A percentile compares a stretch with the other conserved stretches of the same genome.
phyloP scores from a whole-genome alignment of 1,140 invertebrate genomes.

The Camponotus vicinus region DNA sequence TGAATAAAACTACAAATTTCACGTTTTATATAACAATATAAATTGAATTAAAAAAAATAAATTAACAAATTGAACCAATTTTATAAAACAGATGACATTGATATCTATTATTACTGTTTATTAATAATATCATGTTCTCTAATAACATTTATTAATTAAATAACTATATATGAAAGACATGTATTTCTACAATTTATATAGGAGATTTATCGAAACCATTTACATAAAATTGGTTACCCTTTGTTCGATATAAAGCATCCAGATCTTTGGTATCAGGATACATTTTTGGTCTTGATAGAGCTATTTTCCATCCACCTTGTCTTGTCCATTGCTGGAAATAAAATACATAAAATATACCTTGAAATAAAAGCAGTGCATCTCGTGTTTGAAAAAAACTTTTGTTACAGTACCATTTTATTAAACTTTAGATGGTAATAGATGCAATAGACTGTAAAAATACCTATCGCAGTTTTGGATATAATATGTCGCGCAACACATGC shows the following conservation, averaged over 20 bases:
- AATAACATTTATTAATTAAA: constrained; percentile 17
- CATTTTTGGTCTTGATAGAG: constrained; percentile 85
- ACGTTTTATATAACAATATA: too few species aligned
- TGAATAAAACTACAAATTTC: too few species aligned
- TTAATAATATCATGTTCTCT: constrained; percentile 16
- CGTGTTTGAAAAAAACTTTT: constrained; percentile 15
- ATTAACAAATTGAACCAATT: too few species aligned
- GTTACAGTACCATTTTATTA: constrained; percentile 89
- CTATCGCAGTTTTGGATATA: constrained; percentile 88
- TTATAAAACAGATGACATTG: neutral
- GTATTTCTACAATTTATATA: constrained; percentile 80
- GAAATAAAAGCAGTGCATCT: neutral
- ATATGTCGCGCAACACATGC: constrained; percentile 88
- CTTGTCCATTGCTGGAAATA: constrained; percentile 89
- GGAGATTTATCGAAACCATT: constrained; percentile 89
- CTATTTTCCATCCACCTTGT: constrained; percentile 89
- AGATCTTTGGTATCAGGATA: constrained; percentile 90
- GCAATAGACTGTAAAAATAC: constrained; percentile 85
- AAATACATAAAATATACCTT: constrained; percentile 18
- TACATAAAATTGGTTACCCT: constrained; percentile 89
- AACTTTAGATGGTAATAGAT: constrained; percentile 93
- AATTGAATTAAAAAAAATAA: too few species aligned
- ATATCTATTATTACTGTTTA: constrained; percentile 24
- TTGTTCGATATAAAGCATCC: constrained; percentile 85
- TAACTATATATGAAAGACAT: constrained; percentile 6